Evolutionary conservation across 1,140 invertebrate species (phyloP).

Genomic region (Drosophila nikananu): DNA sequence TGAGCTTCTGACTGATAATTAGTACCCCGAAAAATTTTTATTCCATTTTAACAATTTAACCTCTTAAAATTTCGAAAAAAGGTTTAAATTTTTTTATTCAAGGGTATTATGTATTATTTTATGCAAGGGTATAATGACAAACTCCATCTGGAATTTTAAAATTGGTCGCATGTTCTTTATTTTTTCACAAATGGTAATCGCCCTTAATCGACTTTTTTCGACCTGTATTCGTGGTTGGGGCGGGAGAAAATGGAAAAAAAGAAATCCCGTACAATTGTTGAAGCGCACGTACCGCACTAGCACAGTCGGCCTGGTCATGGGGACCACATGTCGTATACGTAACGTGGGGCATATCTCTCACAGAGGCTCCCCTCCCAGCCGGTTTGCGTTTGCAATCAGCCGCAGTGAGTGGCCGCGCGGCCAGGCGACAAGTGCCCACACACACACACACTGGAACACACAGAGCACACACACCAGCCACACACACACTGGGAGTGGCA

Average conservation of each 20-base stretch:
- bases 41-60: no score
- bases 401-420: slow-evolving; percentile 69
- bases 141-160: background rate
- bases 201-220: background rate
- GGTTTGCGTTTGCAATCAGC: slow-evolving; percentile 78
- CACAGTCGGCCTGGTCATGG: slow-evolving; percentile 18
- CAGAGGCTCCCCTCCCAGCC: slow-evolving; percentile 21
- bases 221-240: slow-evolving; percentile 1
- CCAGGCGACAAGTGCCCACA: slow-evolving; percentile 75
- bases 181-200: background rate
- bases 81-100: no score
- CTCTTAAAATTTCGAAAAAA: no score
- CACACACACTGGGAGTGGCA: slow-evolving; percentile 8
- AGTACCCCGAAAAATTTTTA: no score
- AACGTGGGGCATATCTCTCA: slow-evolving; percentile 72
- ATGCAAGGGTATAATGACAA: no score
- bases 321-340: slow-evolving; percentile 78
- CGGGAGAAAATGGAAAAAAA: slow-evolving; percentile 15
- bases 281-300: slow-evolving; percentile 76
- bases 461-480: no score
- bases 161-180: background rate
- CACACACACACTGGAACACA: slow-evolving; percentile 30
- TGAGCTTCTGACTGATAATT: no score
- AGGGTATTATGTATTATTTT: no score
- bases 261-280: slow-evolving; percentile 75